Base-by-base conservation (phyloP, 1,140 invertebrate genomes). In the Artemia franciscana region DNA sequence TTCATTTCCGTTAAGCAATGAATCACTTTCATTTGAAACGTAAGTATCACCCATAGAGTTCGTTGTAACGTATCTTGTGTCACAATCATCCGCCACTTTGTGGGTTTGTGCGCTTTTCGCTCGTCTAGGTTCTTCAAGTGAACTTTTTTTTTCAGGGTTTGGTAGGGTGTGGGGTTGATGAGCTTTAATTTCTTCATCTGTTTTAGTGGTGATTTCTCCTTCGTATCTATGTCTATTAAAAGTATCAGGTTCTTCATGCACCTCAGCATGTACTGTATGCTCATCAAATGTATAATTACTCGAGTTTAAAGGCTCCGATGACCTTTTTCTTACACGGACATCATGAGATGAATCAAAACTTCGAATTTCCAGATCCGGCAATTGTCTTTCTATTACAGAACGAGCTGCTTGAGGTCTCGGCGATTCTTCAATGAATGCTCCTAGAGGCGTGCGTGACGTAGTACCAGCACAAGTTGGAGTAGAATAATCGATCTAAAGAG, bases 111-210 rank as follows among this genome's bases (percentile, higher is more conserved):
- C 61, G 51, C 59, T 59, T 61, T 61, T 51, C 2, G 39, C 39
- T 15, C 39, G 39, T 18, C 39, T 12, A 12, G 21, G 21, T 51
- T 51, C 39, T 12, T 51, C 39, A 12, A 51, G 2, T 23, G 24
- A 24, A 25, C 26, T 26, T 60, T 25, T 23, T 26, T 24, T 5
- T 1, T 28, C 18, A 28, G 27, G 60, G 27, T 39, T 57, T 23
- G 28, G 60, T 57, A 60, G 60, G 27, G 28, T 28, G 24, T 27
- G 60, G 9, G 27, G 60, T 60, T 24, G 60, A 30, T 51, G 62
- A 59, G 26, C 30, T 51, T 51, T 51, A 12, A 1, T 18, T 51
- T 51, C 39, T 18, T 51, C 39, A 18, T 51, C 39, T 18, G 39
- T 18, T 18, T 51, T 18, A 18, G 39, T 51, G 12, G 12, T 18